A percentile compares a stretch with the other conserved stretches of the same genome.
These are phyloP conservation scores for Acronicta leporina DNA, from an alignment of 2,888 invertebrate genomes.

Conservation along the genomic window DNA sequence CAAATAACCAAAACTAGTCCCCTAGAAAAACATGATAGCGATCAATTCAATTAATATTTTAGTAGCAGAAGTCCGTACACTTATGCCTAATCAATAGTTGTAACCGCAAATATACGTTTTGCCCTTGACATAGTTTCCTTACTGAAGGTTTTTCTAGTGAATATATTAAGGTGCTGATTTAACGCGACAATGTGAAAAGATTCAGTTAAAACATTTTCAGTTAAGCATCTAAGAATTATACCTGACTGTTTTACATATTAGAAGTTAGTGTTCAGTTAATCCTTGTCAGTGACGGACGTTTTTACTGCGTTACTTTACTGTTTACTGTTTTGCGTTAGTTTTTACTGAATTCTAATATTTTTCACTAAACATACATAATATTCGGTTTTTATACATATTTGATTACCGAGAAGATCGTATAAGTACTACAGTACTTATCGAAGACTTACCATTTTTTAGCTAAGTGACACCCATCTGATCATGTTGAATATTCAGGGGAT, in stretches of 20 bases:
- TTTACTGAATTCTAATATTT: background rate
- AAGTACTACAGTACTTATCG: too few relatives aligned
- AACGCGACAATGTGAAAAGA: constrained; percentile 38
- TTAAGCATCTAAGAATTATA: constrained; percentile 23
- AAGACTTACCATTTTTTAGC: constrained; percentile 7
- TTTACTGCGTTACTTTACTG: too few relatives aligned
- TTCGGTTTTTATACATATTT: too few relatives aligned
- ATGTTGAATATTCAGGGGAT: background rate
- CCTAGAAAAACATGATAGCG: constrained; percentile 7
- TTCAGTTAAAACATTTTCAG: constrained; percentile 46
- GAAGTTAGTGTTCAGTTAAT: constrained; percentile 11
- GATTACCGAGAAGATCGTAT: too few relatives aligned
- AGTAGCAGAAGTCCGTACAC: constrained; percentile 15
- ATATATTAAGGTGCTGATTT: constrained; percentile 61
- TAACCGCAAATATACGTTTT: constrained; percentile 15
- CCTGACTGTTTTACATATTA: constrained; percentile 1
- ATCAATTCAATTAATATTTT: constrained; percentile 20
- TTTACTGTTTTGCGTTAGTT: too few relatives aligned
- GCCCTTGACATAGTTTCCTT: constrained; percentile 70
- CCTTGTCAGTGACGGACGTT: background rate
- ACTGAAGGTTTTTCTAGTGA: constrained; percentile 61
- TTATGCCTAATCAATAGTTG: constrained; percentile 39
- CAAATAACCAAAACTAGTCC: background rate
- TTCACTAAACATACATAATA: background rate
- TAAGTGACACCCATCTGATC: background rate